Conservation (phyloP, 2,113 vertebrate species). For the Ciconia stormi region DNA sequence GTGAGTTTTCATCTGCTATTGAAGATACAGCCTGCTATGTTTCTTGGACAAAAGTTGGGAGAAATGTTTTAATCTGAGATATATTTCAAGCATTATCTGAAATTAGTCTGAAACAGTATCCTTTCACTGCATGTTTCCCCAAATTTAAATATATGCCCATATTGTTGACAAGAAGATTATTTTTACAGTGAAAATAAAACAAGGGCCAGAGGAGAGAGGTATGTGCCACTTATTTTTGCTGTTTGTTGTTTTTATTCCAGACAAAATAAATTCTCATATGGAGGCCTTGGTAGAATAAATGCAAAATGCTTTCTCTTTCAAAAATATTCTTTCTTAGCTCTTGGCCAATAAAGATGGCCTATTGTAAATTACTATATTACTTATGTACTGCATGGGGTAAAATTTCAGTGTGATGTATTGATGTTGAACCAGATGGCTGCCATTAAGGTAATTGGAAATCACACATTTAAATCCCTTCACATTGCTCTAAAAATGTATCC, state of each 20-base stretch:
- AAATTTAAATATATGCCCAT: background rate
- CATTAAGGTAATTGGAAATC: background rate
- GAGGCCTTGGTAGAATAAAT: background rate
- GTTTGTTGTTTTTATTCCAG: background rate
- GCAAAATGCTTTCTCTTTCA: background rate
- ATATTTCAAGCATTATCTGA: background rate
- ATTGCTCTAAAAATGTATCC: background rate
- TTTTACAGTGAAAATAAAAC: background rate
- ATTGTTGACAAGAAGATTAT: background rate
- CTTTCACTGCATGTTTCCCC: background rate
- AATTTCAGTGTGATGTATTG: background rate
- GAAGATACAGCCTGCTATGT: background rate
- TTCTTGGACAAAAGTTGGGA: background rate
- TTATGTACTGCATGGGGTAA: background rate
- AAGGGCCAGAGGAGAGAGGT: background rate
- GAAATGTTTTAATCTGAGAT: background rate
- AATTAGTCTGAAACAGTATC: background rate
- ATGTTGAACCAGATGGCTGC: background rate
- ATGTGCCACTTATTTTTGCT: background rate
- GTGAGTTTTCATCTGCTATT: constrained; percentile 65
- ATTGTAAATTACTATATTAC: background rate
- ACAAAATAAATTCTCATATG: background rate
- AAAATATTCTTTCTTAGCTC: background rate
- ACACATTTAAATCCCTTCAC: background rate
- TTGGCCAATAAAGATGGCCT: background rate